Base-by-base conservation (phyloP, 2,797 vertebrate species). In the Silurus aristotelis region DNA sequence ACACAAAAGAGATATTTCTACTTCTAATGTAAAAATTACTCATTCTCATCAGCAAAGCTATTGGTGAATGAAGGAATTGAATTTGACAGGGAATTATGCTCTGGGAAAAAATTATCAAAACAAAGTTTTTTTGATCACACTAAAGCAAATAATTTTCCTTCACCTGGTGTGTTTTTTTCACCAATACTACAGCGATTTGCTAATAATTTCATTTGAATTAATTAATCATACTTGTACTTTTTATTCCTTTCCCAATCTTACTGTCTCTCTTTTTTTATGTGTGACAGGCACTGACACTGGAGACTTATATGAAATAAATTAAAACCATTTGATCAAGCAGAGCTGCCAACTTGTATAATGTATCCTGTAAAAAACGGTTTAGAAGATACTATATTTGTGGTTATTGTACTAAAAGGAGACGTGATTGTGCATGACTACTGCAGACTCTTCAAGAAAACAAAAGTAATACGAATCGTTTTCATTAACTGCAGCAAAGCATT, bases 401-500 rank as follows among this genome's bases (percentile, higher is more conserved):
- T 48, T 25, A 64, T 19, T 64, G 14, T 48, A 14, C 25, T 64
- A 4, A 48, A 46, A 79, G 38, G 22, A 63, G 2, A 19, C 1
- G 22, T 77, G 46, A 75, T 55, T 75, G 25, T 61, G 19, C 56
- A 63, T 63, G 12, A 66, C 17, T 66, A 52, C 22, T 17, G 8
- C 43, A 66, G 78, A 80, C 8, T 80, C 61, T 66, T 48, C 22
- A 15, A 78, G 31, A 46, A 79, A 63, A 46, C 58, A n/a, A n/a
- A 43, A 3, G 76, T 27, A 61, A 61, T 61, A 14, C 0, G 19
- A 13, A 22, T 43, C 12, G n/a, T 52, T 55, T 67, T 80, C 43
- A 67, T 80, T 55, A 67, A 67, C n/a, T 55, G 63, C 25, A 80
- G n/a, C 17, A 48, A 55, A 80, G 43, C 61, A 27, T 66, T 48